phyloP scores from a whole-genome alignment of 2,113 vertebrate genomes.

The Phalacrocorax brasilianus region DNA sequence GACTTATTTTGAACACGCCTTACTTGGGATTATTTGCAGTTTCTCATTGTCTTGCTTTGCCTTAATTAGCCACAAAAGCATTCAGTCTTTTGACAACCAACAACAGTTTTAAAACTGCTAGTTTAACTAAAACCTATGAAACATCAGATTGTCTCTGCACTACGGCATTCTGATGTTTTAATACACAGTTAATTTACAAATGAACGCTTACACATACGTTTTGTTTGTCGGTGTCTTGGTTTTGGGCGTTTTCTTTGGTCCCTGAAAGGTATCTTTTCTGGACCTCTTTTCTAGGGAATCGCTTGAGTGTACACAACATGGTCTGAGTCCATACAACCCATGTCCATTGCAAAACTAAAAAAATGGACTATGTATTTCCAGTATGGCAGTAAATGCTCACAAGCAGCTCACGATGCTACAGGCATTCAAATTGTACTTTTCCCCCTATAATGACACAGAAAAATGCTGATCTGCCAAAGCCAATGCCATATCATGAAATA shows the following conservation, averaged over 20 bases:
- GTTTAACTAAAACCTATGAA: not conserved
- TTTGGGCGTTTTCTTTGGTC: not conserved
- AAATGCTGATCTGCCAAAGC: not conserved
- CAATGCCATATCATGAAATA: not conserved
- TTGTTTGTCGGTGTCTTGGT: not conserved
- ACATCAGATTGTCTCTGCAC: not conserved
- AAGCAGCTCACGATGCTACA: not conserved
- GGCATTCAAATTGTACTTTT: not conserved
- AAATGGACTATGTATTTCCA: not conserved
- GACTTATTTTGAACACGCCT: not conserved
- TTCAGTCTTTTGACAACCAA: not conserved
- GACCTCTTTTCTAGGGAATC: not conserved
- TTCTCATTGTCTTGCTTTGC: not conserved
- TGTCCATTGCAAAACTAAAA: not conserved
- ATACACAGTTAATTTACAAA: not conserved
- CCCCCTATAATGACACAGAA: not conserved
- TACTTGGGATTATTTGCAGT: not conserved
- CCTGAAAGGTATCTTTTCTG: not conserved
- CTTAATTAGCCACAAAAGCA: not conserved
- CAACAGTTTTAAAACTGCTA: not conserved
- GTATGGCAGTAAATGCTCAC: not conserved
- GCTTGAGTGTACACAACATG: not conserved
- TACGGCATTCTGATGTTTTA: not conserved
- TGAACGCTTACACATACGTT: not conserved
- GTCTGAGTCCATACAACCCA: not conserved